phyloP scores from a whole-genome alignment of 2,797 vertebrate species.

The Sternotherus odoratus region DNA sequence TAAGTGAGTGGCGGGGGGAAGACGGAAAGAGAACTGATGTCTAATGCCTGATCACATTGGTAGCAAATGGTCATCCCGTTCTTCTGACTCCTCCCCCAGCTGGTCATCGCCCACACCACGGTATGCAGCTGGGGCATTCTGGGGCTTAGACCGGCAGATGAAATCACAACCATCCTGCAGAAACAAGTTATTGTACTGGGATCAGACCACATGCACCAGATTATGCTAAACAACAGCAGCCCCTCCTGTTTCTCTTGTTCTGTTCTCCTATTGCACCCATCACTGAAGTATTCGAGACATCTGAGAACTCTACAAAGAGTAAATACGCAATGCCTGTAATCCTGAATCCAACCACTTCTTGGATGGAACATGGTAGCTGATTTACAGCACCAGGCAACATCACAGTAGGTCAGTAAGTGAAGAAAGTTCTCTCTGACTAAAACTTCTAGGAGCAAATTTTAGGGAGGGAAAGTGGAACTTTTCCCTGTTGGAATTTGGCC shows the following conservation, averaged over 20 bases:
- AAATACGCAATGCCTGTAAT: rapidly evolving
- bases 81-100: conserved; percentile 91
- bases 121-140: conserved; percentile 85
- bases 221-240: not conserved
- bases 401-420: not conserved
- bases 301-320: not conserved
- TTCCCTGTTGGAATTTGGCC: too few relatives aligned
- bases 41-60: conserved; percentile 91
- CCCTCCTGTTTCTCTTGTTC: not conserved
- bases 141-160: conserved; percentile 91
- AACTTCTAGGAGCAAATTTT: not conserved
- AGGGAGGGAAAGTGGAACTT: not conserved
- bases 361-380: not conserved
- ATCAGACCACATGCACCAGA: not conserved
- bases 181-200: conserved; percentile 6
- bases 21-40: conserved; percentile 4
- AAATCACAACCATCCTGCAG: conserved; percentile 96
- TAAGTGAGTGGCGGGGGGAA: conserved; percentile 18
- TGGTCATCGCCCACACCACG: conserved; percentile 89
- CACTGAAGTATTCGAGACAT: not conserved
- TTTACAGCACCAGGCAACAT: not conserved
- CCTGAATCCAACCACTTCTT: not conserved
- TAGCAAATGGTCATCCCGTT: conserved; percentile 95
- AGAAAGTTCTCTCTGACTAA: not conserved
- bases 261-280: not conserved